Evolutionary conservation across 2,888 invertebrate genomes (phyloP), one percentile per base, ranked within the genome.

Genomic region (Apodemia duryi): DNA sequence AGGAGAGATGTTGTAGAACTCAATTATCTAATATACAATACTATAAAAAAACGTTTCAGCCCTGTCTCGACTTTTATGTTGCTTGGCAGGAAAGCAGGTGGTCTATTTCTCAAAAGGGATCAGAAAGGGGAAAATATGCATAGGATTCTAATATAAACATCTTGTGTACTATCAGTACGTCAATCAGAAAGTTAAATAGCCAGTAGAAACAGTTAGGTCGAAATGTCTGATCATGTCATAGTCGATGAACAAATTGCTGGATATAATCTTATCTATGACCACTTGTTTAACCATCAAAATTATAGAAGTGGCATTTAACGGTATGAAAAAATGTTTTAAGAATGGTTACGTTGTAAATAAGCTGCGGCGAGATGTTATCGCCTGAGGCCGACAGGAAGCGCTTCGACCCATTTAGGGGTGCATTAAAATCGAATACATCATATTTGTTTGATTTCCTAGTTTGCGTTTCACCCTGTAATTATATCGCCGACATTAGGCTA

Each of bases 401-500:
- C 88, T 86, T 88, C 88, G 79, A 82, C 84, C 87, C 86, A 90
- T 92, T 92, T 91, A 92, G 83, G 91, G 92, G 89, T 92, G 91
- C 91, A 92, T 92, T 92, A 92, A 92, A 92, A 91, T 88, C 91
- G 88, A 85, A 92, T 92, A 90, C 91, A 92, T 92, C 92, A 92
- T 92, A 91, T 91, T 91, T 92, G 92, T 92, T 92, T 92, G 92
- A 92, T 92, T 92, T 92, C 91, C 89, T 89, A 91, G 90, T 85
- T 88, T 86, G 83, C 85, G 85, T 88, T 90, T 85, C 84, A 89
- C 88, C 89, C 90, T 88, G 86, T 91, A 89, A 91, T 91, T 91
- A 91, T 88, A 91, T 87, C 86, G 86, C 90, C 88, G 89, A 80
- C 85, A 85, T 80, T 84, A 32, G 84, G 86, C 85, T 82, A 81